Percentiles rank a stretch among this genome's conserved stretches.
Evolutionary conservation across 2,113 vertebrate species (phyloP).

Genomic region (Anhinga anhinga): DNA sequence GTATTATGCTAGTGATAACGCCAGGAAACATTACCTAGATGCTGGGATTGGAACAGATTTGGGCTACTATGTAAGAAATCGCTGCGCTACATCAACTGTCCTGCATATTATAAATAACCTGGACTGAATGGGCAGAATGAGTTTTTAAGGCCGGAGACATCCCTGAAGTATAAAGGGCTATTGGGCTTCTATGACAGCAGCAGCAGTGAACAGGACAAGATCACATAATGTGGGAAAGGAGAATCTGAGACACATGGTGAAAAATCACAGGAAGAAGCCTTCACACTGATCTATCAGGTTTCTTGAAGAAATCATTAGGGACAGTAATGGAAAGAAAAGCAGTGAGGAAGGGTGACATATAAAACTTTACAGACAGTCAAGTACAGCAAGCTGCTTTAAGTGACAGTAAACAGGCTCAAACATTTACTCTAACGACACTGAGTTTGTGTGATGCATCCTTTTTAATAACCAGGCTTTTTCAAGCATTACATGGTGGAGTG

Average conservation of each 20-base stretch:
- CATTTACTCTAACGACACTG: neutral
- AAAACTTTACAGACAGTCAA: neutral
- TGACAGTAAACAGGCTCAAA: neutral
- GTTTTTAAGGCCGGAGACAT: neutral
- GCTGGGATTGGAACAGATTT: neutral
- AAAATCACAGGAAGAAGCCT: neutral
- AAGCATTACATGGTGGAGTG: neutral
- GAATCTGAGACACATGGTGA: accelerated
- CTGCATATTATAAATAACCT: neutral
- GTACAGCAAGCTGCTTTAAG: neutral
- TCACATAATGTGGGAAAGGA: neutral
- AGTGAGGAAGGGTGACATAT: neutral
- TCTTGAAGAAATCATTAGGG: neutral
- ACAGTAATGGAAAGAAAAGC: neutral
- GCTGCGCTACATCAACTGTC: neutral
- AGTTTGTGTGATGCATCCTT: neutral
- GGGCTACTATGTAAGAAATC: neutral
- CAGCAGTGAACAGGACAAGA: neutral
- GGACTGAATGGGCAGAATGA: neutral
- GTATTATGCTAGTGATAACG: neutral
- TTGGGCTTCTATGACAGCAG: neutral
- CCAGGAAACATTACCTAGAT: neutral
- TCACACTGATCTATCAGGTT: neutral
- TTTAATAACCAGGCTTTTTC: too few relatives aligned
- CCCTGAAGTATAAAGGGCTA: neutral